These are phyloP conservation scores for Cydia strobilella DNA, from an alignment of 1,140 invertebrate species.

Conservation along the genomic window DNA sequence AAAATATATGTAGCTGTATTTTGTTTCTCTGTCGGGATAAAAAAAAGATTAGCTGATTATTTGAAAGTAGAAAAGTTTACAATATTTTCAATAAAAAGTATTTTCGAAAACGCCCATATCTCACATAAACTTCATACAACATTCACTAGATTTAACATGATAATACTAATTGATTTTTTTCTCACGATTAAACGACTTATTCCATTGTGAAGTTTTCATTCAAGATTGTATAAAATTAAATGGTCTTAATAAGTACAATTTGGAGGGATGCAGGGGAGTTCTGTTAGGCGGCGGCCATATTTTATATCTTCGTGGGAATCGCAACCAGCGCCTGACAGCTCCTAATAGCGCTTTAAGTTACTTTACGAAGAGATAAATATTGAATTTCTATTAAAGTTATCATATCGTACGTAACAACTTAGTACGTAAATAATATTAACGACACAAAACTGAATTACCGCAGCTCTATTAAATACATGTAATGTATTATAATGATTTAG, in stretches of 20 bases:
- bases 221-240: background rate
- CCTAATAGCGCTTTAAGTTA: slow-evolving; percentile 23
- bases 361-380: slow-evolving; percentile 22
- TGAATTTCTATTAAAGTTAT: slow-evolving; percentile 9
- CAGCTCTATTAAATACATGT: background rate
- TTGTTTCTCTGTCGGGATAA: too few relatives aligned
- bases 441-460: background rate
- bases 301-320: slow-evolving; percentile 25
- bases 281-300: slow-evolving; percentile 7
- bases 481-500: background rate
- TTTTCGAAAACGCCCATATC: background rate
- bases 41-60: too few relatives aligned
- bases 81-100: too few relatives aligned
- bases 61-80: too few relatives aligned
- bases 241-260: slow-evolving; percentile 20
- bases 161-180: slow-evolving; percentile 15
- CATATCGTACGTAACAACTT: background rate
- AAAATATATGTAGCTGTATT: background rate
- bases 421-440: background rate
- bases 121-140: background rate
- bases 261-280: background rate
- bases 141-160: background rate
- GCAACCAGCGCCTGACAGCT: slow-evolving; percentile 19
- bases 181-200: background rate
- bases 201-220: slow-evolving; percentile 6